A percentile compares a stretch with the other conserved stretches of the same genome.
Conservation (phyloP, 2,888 invertebrate species). For the Aporophyla nigra region DNA sequence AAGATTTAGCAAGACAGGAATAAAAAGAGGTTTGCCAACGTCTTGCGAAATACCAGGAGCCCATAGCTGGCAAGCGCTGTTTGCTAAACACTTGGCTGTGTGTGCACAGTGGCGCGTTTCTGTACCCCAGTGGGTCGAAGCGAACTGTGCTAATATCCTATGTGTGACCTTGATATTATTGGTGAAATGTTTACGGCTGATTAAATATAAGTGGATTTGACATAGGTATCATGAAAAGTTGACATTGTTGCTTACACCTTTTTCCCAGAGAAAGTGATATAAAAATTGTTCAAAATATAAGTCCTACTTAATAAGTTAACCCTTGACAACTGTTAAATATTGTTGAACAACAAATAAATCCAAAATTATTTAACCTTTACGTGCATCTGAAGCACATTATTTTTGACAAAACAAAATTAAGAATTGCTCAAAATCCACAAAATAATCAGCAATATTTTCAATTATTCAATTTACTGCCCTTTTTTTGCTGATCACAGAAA, state of each 20-base stretch:
- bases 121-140: constrained; percentile 24
- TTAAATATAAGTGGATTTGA: constrained; percentile 22
- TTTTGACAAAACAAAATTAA: background rate
- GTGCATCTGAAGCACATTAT: background rate
- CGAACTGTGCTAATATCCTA: constrained; percentile 21
- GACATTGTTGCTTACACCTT: background rate
- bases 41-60: constrained; percentile 67
- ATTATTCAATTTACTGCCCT: background rate
- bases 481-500: background rate
- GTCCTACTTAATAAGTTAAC: background rate
- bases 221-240: background rate
- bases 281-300: background rate
- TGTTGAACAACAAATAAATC: background rate
- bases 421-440: constrained; percentile 12
- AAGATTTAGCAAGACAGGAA: constrained; percentile 38
- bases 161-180: constrained; percentile 9
- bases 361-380: constrained; percentile 2
- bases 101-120: constrained; percentile 57
- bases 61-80: constrained; percentile 53
- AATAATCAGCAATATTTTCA: background rate
- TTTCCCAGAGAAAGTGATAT: background rate
- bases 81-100: constrained; percentile 61
- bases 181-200: constrained; percentile 4
- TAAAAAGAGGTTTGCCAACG: constrained; percentile 48
- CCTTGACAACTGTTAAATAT: constrained; percentile 5